Percentiles rank a stretch among this genome's conserved stretches.
phyloP scores from a whole-genome alignment of 2,797 vertebrate species.

The Morelia viridis region DNA sequence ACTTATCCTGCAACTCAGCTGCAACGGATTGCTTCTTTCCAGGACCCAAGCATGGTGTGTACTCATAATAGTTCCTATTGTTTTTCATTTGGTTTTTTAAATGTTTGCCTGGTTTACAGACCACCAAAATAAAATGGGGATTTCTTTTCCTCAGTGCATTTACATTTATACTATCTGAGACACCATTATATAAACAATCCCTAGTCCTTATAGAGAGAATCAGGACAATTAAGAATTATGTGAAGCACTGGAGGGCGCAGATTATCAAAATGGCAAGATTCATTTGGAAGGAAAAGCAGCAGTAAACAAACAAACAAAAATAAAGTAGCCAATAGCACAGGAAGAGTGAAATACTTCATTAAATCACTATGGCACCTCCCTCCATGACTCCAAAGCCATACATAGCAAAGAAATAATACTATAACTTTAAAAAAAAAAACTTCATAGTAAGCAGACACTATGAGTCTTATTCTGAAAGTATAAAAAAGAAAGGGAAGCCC shows the following conservation, averaged over 20 bases:
- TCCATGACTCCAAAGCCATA: background rate
- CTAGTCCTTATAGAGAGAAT: background rate
- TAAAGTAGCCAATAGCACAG: background rate
- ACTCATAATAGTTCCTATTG: no score
- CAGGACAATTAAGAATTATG: background rate
- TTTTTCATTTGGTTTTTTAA: no score
- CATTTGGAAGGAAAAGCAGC: background rate
- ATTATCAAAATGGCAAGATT: background rate
- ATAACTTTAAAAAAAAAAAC: background rate
- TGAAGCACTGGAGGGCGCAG: background rate
- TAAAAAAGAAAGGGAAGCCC: background rate
- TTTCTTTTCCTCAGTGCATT: no score
- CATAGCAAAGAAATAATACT: background rate
- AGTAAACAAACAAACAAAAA: background rate
- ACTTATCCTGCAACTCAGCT: background rate
- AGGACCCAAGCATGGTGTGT: background rate
- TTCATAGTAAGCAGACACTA: background rate
- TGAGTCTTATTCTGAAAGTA: background rate
- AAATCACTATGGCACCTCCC: background rate
- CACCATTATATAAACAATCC: no score
- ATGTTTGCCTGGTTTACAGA: no score
- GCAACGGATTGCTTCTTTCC: background rate
- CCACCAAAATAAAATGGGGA: no score
- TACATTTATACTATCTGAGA: no score
- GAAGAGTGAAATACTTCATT: background rate